Evolutionary conservation across 2,797 vertebrate genomes (phyloP), one percentile per base, ranked within the genome.

Genomic region (Catostomus latipinnis): DNA sequence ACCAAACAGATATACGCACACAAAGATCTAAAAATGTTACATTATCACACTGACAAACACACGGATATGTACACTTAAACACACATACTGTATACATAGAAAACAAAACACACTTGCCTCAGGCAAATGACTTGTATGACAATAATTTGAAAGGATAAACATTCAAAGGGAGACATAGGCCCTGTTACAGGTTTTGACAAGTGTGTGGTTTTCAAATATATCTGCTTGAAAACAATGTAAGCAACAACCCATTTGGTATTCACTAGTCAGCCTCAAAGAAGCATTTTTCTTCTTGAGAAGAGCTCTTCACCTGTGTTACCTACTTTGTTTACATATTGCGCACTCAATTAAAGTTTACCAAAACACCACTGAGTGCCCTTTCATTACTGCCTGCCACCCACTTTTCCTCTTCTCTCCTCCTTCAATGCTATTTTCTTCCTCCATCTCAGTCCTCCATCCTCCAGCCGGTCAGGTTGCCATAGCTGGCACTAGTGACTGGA

Each of bases 401-500:
- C 58, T 77, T 57, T 48, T 52, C 45, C 14, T 58, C n/a, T 50
- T 70, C 57, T 61, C 48, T 43, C n/a, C 53, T 62, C 48, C 13
- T 13, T 70, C 16, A 58, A 71, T 65, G 69, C 60, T 54, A 34
- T 78, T 79, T 65, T 34, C 34, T 34, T 66, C 52, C 65, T 68
- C 13, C 0, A 2, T 34, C 58, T 72, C 45, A 50, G 71, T 62
- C 46, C 18, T 73, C 56, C 65, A 49, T 68, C 53, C 54, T 77
- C 46, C 65, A 69, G 75, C 66, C 56, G 56, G 54, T 68, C n/a
- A 53, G 63, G 65, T 76, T 58, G 34, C 34, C 14, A 5, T 8
- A 78, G 58, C 58, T 78, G 68, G 76, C 76, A 53, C 14, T 5
- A 43, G 76, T 68, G 76, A 71, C 49, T 70, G 76, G 68, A 78